A percentile compares a stretch with the other conserved stretches of the same genome.
These are phyloP conservation scores for Bilobella aurantiaca DNA, from an alignment of 1,140 invertebrate genomes.

Conservation along the genomic window DNA sequence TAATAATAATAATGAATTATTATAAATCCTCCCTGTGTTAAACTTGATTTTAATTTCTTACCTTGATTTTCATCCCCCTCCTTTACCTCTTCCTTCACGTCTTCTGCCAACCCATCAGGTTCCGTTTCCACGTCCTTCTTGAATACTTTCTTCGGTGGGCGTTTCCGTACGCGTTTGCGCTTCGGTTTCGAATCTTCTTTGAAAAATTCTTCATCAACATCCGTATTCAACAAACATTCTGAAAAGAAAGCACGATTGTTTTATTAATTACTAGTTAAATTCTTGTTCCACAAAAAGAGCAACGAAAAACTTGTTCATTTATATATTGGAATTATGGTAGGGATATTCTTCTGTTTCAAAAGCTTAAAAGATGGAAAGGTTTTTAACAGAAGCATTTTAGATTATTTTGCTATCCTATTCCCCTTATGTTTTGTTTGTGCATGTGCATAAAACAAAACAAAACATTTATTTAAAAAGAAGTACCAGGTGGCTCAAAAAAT, in stretches of 20 bases:
- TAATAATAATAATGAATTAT: too few species aligned
- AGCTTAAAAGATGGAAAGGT: too few species aligned
- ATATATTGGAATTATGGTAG: neutral
- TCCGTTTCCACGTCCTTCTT: neutral
- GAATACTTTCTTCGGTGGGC: neutral
- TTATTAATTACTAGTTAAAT: too few species aligned
- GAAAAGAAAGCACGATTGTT: too few species aligned
- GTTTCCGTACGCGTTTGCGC: neutral
- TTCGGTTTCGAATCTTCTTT: neutral
- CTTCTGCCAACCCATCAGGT: too few species aligned
- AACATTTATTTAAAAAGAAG: neutral
- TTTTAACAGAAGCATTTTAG: too few species aligned
- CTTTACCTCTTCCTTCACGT: neutral
- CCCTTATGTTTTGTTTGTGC: too few species aligned
- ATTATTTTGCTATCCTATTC: too few species aligned
- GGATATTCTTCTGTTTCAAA: too few species aligned
- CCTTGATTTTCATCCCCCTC: neutral
- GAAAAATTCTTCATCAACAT: conserved; percentile 1
- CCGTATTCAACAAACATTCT: neutral
- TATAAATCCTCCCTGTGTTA: too few species aligned
- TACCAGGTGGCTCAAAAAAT: neutral
- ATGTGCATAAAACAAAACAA: too few species aligned
- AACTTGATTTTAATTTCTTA: neutral
- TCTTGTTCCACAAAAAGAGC: neutral
- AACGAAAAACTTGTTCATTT: neutral